Base-by-base conservation (phyloP, 1,140 invertebrate genomes). In the Branchinecta lindahli region DNA sequence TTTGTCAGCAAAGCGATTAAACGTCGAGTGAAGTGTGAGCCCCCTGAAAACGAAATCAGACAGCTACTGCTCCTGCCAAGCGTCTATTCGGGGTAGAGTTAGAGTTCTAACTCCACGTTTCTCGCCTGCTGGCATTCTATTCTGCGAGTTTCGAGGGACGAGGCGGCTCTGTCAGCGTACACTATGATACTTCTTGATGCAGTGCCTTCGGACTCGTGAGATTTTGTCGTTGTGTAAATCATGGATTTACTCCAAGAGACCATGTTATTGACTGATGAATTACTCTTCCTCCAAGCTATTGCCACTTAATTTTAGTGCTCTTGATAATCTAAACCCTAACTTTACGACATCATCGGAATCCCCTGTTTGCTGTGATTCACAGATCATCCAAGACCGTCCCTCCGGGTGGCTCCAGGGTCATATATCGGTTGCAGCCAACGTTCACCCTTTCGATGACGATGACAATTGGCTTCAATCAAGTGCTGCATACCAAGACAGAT, bases 271-370 rank as follows among this genome's bases (percentile, higher is more conserved):
- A n/a, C 47, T n/a, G n/a, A 52, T 52, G 9, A 52, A n/a, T 52
- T 52, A 52, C n/a, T 52, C 9, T 52, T n/a, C n/a, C 47, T 52
- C n/a, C n/a, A 52, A 52, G 47, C 47, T 52, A n/a, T n/a, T 52
- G 9, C 47, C 47, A 52, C 47, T n/a, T 9, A n/a, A 52, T n/a
- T 9, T 9, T 9, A n/a, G 47, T n/a, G n/a, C 9, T 9, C n/a
- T 52, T 9, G 47, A 52, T 9, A 52, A 52, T 52, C 47, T 52
- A n/a, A 52, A n/a, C 47, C 9, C 9, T 9, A n/a, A 52, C 47
- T 52, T 52, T n/a, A n/a, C n/a, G 9, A 52, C 9, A 9, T 52
- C 9, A 9, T 9, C n/a, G 9, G n/a, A 52, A 52, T 52, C 47
- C 9, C n/a, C 47, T 52, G 47, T 9, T 9, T 52, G n/a, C 9